These are phyloP conservation scores for Cololabis saira DNA, from an alignment of 2,113 vertebrate species.

Conservation along the genomic window DNA sequence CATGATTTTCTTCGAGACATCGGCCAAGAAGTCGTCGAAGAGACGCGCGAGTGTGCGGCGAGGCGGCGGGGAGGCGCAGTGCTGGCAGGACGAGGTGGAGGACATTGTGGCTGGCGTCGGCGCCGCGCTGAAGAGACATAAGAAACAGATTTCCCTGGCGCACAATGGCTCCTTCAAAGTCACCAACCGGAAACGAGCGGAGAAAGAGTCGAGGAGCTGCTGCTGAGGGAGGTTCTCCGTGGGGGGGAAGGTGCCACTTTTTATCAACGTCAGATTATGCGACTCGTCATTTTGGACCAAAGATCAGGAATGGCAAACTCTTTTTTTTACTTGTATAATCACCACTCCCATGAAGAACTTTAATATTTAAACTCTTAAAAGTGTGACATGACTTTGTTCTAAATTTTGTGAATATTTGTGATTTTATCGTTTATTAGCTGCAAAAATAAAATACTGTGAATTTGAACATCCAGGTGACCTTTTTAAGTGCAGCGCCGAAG, in stretches of 20 bases:
- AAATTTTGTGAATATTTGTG: conserved; percentile 33
- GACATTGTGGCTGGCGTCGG: conserved; percentile 91
- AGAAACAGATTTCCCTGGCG: conserved; percentile 76
- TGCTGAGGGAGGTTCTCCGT: conserved; percentile 75
- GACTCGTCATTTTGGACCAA: conserved; percentile 1
- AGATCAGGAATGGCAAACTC: background rate
- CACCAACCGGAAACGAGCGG: conserved; percentile 53
- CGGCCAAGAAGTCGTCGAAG: conserved; percentile 88
- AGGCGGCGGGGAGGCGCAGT: conserved; percentile 35
- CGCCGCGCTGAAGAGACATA: conserved; percentile 90
- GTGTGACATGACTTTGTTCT: background rate
- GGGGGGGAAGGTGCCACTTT: background rate
- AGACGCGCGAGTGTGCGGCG: conserved; percentile 19
- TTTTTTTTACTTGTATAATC: background rate
- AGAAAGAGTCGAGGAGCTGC: conserved; percentile 83
- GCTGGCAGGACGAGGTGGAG: conserved; percentile 86
- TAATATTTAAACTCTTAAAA: conserved; percentile 23
- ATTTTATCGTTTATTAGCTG: conserved; percentile 40
- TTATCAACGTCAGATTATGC: background rate
- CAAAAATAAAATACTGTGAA: conserved; percentile 62
- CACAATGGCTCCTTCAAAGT: conserved; percentile 76
- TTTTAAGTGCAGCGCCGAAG: background rate
- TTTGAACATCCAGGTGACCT: conserved; percentile 13
- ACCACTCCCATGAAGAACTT: fast-evolving
- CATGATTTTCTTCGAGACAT: conserved; percentile 94